phyloP scores from a whole-genome alignment of 2,797 vertebrate genomes.

The Pachyuromys duprasi region DNA sequence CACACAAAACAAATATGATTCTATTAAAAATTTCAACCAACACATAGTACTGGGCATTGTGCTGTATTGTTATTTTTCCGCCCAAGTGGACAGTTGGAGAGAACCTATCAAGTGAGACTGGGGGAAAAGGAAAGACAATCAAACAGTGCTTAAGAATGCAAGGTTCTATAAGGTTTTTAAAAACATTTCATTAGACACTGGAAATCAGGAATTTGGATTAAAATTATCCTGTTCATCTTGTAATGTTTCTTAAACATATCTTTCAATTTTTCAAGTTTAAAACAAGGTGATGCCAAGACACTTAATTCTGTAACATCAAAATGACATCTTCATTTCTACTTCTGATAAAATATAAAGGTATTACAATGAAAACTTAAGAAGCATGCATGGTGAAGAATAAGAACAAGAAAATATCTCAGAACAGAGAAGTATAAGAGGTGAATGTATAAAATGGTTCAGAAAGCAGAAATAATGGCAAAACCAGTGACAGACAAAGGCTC shows the following conservation, averaged over 20 bases:
- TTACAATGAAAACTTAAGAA: neutral
- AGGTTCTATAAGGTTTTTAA: neutral
- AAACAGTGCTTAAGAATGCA: neutral
- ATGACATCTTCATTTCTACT: neutral
- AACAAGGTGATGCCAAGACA: neutral
- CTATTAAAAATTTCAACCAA: slow-evolving; percentile 27
- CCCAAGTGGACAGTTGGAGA: neutral
- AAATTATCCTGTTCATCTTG: neutral
- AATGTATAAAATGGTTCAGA: neutral
- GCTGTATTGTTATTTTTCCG: neutral
- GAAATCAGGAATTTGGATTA: neutral
- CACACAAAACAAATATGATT: neutral
- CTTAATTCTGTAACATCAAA: neutral
- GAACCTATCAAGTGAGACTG: neutral
- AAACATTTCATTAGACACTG: neutral
- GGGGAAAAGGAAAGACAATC: neutral
- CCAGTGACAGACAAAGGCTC: neutral
- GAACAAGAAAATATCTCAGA: neutral
- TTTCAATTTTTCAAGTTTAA: slow-evolving; percentile 17
- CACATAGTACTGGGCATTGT: neutral
- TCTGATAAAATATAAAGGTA: slow-evolving; percentile 23
- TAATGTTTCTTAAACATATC: neutral
- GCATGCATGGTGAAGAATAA: neutral
- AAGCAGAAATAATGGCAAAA: neutral
- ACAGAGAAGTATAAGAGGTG: neutral